phyloP scores from a whole-genome alignment of 2,113 vertebrate species.

The Aleadryas rufinucha region DNA sequence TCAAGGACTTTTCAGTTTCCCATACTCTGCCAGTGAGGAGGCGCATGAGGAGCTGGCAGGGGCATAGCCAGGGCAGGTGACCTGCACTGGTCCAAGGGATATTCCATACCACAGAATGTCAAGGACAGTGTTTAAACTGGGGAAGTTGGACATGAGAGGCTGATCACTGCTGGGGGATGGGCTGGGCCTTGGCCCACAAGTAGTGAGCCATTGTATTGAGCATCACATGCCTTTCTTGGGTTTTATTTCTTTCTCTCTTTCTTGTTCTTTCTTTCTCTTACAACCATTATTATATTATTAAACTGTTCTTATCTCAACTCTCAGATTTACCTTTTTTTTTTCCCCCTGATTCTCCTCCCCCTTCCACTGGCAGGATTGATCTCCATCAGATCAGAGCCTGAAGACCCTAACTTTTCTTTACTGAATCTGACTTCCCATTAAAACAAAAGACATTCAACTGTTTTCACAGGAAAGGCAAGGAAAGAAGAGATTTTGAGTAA shows the following conservation, averaged over 20 bases:
- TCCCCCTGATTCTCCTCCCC: not conserved
- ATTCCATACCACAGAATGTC: accelerated
- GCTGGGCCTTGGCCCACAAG: no score
- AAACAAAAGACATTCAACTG: not conserved
- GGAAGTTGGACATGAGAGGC: accelerated
- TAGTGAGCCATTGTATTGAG: not conserved
- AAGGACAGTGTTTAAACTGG: no score
- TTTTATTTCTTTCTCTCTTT: not conserved
- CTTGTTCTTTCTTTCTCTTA: not conserved
- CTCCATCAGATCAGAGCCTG: not conserved
- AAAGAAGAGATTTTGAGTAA: not conserved
- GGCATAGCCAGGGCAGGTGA: not conserved
- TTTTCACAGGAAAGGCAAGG: not conserved
- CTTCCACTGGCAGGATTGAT: not conserved
- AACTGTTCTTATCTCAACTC: not conserved
- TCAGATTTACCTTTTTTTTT: not conserved
- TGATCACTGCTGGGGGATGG: not conserved
- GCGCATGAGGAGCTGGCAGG: not conserved
- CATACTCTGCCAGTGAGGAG: not conserved
- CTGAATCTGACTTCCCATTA: not conserved
- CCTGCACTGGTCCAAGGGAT: not conserved
- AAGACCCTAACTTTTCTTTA: not conserved
- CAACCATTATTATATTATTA: not conserved
- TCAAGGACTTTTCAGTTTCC: not conserved
- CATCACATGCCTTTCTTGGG: not conserved